Evolutionary conservation across 2,113 vertebrate genomes (phyloP).

Genomic region (Antidorcas marsupialis): DNA sequence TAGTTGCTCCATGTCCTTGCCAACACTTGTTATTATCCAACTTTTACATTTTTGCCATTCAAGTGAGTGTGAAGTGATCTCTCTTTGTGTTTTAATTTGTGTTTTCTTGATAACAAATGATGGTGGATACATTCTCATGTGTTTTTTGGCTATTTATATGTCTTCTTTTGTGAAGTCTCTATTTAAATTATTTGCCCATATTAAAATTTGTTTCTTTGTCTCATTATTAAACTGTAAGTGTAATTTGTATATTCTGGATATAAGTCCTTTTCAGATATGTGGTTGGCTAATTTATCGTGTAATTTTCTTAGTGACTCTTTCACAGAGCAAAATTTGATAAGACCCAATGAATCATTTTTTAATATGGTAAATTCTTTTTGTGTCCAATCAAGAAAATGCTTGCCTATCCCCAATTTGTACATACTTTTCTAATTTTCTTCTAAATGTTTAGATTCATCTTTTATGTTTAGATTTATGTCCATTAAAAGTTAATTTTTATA

Average conservation of each 20-base stretch:
- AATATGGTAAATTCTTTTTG: background rate
- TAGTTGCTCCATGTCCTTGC: background rate
- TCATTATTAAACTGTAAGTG: background rate
- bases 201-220: background rate
- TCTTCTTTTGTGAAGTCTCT: background rate
- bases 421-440: background rate
- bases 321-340: background rate
- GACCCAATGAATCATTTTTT: background rate
- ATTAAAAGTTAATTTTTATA: background rate
- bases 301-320: conserved; percentile 11
- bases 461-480: background rate
- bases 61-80: background rate
- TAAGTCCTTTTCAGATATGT: background rate
- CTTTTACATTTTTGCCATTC: background rate
- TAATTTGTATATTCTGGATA: background rate
- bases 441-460: conserved; percentile 6
- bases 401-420: background rate
- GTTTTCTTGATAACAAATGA: background rate
- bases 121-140: background rate
- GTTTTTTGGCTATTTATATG: background rate
- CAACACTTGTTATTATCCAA: background rate
- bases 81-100: background rate
- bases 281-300: background rate
- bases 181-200: background rate
- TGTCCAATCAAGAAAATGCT: background rate